Base-by-base conservation (phyloP, 2,797 vertebrate genomes). In the Pterois miles region DNA sequence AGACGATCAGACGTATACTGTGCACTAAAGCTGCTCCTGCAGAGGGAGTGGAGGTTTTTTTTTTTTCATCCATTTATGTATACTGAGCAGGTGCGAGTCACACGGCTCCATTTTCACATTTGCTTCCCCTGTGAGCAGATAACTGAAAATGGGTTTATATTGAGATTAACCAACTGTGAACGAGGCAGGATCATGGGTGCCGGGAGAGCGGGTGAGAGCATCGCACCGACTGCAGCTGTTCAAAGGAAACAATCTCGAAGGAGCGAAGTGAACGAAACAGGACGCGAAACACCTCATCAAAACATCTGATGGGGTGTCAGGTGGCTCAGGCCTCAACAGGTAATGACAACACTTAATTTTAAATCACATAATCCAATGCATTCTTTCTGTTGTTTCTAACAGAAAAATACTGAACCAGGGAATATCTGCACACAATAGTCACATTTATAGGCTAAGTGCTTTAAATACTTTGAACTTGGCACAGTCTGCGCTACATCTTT, bases 281-380 rank as follows among this genome's bases (percentile, higher is more conserved):
- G 59, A 50, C 12, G 57, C 1, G 50, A 22, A 31, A 22, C n/a
- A 13, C 36, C 5, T 6, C 56, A n/a, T 48, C 22, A 48, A 31
- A 46, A 22, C 53, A 13, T 36, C 0, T 33, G 8, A 34, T n/a
- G 13, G 36, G 6, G 20, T 10, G 38, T 29, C 36, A 43, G 58
- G 22, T 10, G 54, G 34, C 27, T 60, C 22, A 8, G 23, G n/a
- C 14, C 11, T 14, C 25, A 69, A 18, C 16, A 29, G 2, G 16
- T 50, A n/a, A 50, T 50, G 48, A 50, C 0, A 48, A 53, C 1
- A 13, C 1, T 13, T 46, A 1, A 56, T 27, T 71, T 34, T 3
- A 27, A 59, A 52, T 22, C 38, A 34, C 38, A 52, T 43, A 27
- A 58, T 23, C 6, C 1, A 13, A 11, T 0, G 0, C 18, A 1